Conservation (phyloP, 2,888 invertebrate species). For the Campaea margaritaria region DNA sequence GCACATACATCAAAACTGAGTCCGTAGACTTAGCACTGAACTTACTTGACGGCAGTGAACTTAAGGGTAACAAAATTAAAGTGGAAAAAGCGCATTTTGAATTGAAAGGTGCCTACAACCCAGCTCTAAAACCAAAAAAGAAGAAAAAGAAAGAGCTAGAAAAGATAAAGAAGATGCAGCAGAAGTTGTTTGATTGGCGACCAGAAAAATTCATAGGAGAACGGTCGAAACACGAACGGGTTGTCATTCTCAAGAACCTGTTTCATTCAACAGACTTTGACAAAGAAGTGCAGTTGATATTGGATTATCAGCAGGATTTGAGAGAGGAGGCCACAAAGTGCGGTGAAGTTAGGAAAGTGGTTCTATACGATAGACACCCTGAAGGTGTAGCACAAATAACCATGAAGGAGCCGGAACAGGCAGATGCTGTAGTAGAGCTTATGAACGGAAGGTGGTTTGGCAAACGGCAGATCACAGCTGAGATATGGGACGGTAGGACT, state of each 20-base stretch:
- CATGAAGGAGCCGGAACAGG: conserved; percentile 95
- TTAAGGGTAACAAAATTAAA: conserved; percentile 91
- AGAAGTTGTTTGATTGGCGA: conserved; percentile 98
- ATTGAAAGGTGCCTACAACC: conserved; percentile 97
- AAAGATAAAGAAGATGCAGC: conserved; percentile 95
- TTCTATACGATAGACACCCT: conserved; percentile 95
- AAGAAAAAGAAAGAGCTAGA: conserved; percentile 95
- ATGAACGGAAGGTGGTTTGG: conserved; percentile 97
- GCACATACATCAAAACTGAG: conserved; percentile 98
- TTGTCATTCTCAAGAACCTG: conserved; percentile 96
- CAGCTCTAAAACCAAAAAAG: conserved; percentile 95
- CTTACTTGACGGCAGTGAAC: conserved; percentile 94
- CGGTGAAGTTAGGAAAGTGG: conserved; percentile 96
- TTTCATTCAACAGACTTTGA: conserved; percentile 96
- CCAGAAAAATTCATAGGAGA: conserved; percentile 96
- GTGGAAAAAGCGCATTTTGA: conserved; percentile 98
- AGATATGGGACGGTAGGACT: conserved; percentile 97
- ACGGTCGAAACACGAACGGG: conserved; percentile 93
- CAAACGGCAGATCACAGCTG: conserved; percentile 92
- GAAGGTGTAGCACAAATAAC: conserved; percentile 97
- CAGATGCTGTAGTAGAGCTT: conserved; percentile 94
- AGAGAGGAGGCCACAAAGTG: conserved; percentile 95
- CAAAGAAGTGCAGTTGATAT: conserved; percentile 93
- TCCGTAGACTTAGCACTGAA: conserved; percentile 97
- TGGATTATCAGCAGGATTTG: conserved; percentile 96